Conservation (phyloP, 2,113 vertebrate genomes). For the Pagrus major region DNA sequence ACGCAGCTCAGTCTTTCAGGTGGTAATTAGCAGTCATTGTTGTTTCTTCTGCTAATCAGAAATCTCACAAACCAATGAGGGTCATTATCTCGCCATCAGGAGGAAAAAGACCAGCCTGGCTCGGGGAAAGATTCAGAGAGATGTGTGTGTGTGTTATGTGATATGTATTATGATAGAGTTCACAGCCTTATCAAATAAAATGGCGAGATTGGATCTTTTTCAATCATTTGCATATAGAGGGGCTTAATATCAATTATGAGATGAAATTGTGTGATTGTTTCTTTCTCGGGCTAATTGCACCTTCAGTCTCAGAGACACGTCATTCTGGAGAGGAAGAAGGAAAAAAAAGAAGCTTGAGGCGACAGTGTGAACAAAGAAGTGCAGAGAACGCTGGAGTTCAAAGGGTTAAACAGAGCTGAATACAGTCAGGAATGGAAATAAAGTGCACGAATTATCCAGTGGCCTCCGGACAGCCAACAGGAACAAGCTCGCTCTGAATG, state of each 20-base stretch:
- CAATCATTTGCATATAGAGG: slow-evolving; percentile 64
- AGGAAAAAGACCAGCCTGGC: slow-evolving; percentile 56
- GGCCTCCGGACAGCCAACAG: slow-evolving; percentile 19
- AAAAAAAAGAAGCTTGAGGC: slow-evolving; percentile 38
- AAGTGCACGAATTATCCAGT: slow-evolving; percentile 2
- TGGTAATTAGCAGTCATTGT: slow-evolving; percentile 84
- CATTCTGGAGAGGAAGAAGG: not conserved
- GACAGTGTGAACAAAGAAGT: slow-evolving; percentile 7
- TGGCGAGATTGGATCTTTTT: slow-evolving; percentile 69
- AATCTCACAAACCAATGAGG: slow-evolving; percentile 75
- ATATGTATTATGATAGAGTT: slow-evolving; percentile 64
- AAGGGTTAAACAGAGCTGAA: slow-evolving; percentile 41
- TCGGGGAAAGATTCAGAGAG: slow-evolving; percentile 26
- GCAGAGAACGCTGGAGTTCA: slow-evolving; percentile 25
- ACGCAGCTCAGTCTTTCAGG: slow-evolving; percentile 75
- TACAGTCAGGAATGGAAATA: not conserved
- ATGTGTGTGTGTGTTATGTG: slow-evolving; percentile 34
- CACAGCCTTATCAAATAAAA: slow-evolving; percentile 53
- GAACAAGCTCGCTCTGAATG: not conserved
- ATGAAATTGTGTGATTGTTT: slow-evolving; percentile 61
- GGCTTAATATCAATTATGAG: slow-evolving; percentile 75
- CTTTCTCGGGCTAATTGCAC: slow-evolving; percentile 60
- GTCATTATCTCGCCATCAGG: slow-evolving; percentile 80
- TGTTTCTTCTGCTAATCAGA: slow-evolving; percentile 80
- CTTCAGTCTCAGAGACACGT: slow-evolving; percentile 37